These are phyloP conservation scores for Plumapathes pennacea DNA, from an alignment of 92 coral and sea anemone species.

Conservation along the genomic window DNA sequence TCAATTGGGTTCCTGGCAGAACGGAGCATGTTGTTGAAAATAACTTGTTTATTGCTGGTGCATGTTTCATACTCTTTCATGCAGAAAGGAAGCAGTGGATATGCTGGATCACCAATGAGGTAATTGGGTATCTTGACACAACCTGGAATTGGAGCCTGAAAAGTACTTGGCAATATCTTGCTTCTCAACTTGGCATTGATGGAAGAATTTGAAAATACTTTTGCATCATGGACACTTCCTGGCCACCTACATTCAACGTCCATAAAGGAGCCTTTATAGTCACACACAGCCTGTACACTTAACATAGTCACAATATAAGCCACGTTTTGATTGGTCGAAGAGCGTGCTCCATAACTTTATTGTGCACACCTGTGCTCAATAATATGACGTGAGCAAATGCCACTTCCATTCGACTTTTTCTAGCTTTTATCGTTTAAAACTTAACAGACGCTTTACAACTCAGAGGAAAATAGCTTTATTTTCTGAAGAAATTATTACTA, in stretches of 20 bases:
- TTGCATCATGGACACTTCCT: constrained; percentile 38
- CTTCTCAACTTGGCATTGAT: constrained; percentile 8
- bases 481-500: too few species aligned
- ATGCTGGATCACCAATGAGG: constrained; percentile 32
- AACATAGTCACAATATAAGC: too few species aligned
- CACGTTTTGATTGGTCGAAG: too few species aligned
- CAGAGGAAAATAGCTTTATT: too few species aligned
- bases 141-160: constrained; percentile 9
- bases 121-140: constrained; percentile 37
- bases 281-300: constrained; percentile 32
- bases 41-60: constrained; percentile 25
- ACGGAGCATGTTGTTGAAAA: constrained; percentile 42
- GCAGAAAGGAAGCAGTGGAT: constrained; percentile 47
- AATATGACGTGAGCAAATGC: too few species aligned
- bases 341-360: too few species aligned
- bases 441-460: too few species aligned
- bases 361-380: too few species aligned
- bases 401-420: too few species aligned
- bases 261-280: constrained; percentile 25
- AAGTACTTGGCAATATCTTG: constrained; percentile 13
- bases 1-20: constrained; percentile 46
- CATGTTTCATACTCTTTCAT: constrained; percentile 54
- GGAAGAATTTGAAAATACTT: constrained; percentile 22
- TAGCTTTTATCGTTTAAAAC: too few species aligned
- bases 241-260: constrained; percentile 38